phyloP scores from a whole-genome alignment of 2,888 invertebrate species.

The Chrysolina oricalcia region DNA sequence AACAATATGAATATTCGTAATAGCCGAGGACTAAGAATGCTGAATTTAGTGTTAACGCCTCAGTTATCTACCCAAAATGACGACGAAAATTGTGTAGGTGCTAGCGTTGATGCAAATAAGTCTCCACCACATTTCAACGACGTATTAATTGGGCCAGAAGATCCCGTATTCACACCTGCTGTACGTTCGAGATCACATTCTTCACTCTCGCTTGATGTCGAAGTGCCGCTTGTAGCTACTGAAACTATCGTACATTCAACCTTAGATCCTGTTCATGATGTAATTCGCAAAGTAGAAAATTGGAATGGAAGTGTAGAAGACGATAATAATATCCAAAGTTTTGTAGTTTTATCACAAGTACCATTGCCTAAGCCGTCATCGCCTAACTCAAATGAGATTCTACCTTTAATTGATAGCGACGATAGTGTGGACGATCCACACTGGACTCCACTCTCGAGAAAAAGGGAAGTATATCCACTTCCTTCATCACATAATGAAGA shows the following conservation, averaged over 20 bases:
- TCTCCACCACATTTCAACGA: not conserved
- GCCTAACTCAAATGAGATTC: slow-evolving; percentile 1
- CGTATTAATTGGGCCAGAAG: slow-evolving; percentile 1
- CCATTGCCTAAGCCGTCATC: slow-evolving; percentile 1
- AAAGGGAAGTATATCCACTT: not conserved
- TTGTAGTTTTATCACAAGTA: not conserved
- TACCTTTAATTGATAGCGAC: not conserved
- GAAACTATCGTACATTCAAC: slow-evolving; percentile 1
- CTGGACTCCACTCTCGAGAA: not conserved
- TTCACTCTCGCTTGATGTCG: slow-evolving; percentile 1
- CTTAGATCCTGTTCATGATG: slow-evolving; percentile 1
- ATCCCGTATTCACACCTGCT: slow-evolving; percentile 1
- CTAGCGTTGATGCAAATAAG: not conserved
- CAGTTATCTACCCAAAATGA: not conserved
- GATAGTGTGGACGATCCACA: slow-evolving; percentile 1
- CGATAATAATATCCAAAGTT: not conserved
- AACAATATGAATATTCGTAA: not conserved
- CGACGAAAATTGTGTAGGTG: not conserved
- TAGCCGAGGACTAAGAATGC: slow-evolving; percentile 1
- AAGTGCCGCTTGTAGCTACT: not conserved
- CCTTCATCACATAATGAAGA: not conserved
- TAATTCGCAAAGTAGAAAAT: not conserved
- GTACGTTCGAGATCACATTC: not conserved
- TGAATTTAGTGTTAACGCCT: not conserved
- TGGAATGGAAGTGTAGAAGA: slow-evolving; percentile 1